A percentile compares a stretch with the other conserved stretches of the same genome.
These are phyloP conservation scores for Agelaius phoeniceus DNA, from an alignment of 2,113 vertebrate genomes.

Conservation along the genomic window DNA sequence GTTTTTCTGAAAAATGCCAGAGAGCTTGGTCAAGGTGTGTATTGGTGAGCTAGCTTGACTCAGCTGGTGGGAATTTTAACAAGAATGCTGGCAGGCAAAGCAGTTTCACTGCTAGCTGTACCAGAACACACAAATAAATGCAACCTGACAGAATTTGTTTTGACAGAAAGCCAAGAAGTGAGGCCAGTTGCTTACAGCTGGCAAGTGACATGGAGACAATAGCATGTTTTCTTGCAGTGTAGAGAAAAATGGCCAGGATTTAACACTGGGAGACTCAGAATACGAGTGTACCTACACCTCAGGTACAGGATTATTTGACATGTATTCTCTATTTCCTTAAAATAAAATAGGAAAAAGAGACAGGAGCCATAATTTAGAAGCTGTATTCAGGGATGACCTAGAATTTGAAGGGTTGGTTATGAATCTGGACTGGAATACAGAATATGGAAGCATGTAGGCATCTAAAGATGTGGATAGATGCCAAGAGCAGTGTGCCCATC, in stretches of 20 bases:
- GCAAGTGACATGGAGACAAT: background rate
- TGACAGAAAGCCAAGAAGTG: constrained; percentile 8
- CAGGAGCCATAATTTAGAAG: background rate
- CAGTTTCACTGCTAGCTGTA: background rate
- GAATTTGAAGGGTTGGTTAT: background rate
- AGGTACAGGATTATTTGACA: background rate
- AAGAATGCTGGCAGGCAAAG: background rate
- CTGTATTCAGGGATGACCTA: background rate
- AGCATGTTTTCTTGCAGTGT: background rate
- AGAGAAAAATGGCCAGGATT: background rate
- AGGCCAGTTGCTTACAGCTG: background rate
- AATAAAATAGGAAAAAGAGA: background rate
- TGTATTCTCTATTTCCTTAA: background rate
- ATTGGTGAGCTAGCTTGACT: background rate
- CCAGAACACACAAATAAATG: constrained; percentile 9
- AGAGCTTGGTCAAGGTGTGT: background rate
- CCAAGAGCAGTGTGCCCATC: background rate
- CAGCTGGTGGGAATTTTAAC: background rate
- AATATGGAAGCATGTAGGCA: background rate
- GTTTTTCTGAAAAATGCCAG: background rate
- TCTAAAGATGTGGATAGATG: background rate
- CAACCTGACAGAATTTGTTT: constrained; percentile 28
- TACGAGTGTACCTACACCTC: background rate
- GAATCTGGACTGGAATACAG: background rate
- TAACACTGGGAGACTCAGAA: background rate